Evolutionary conservation across 2,113 vertebrate species (phyloP).

Genomic region (Saimiri boliviensis): DNA sequence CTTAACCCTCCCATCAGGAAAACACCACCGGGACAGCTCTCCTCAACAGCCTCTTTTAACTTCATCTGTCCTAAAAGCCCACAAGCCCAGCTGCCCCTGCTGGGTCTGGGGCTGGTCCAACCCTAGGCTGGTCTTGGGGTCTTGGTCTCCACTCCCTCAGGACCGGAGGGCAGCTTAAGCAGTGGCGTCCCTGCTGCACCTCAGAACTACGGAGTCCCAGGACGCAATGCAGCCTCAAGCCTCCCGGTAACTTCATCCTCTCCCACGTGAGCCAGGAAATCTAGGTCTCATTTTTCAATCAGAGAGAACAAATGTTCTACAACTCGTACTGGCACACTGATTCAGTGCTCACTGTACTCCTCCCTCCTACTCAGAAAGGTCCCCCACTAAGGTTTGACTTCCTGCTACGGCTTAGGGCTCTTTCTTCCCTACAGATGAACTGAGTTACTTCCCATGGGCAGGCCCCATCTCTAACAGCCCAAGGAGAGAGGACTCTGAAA

Average conservation of each 20-base stretch:
- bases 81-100: neutral
- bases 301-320: neutral
- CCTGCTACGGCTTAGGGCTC: neutral
- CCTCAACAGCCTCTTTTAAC: neutral
- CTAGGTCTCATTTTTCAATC: neutral
- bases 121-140: neutral
- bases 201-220: no score
- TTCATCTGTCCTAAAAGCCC: neutral
- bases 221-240: neutral
- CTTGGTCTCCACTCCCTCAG: neutral
- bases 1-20: neutral
- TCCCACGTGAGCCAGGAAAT: neutral
- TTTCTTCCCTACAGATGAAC: neutral
- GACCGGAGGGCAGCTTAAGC: neutral
- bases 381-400: neutral
- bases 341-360: neutral
- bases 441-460: neutral
- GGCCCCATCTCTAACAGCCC: neutral
- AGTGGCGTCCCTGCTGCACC: neutral
- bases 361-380: neutral
- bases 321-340: neutral
- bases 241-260: neutral
- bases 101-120: neutral
- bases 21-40: neutral
- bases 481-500: neutral